Evolutionary conservation across 2,113 vertebrate genomes (phyloP).

Genomic region (Dolichotis patagonum): DNA sequence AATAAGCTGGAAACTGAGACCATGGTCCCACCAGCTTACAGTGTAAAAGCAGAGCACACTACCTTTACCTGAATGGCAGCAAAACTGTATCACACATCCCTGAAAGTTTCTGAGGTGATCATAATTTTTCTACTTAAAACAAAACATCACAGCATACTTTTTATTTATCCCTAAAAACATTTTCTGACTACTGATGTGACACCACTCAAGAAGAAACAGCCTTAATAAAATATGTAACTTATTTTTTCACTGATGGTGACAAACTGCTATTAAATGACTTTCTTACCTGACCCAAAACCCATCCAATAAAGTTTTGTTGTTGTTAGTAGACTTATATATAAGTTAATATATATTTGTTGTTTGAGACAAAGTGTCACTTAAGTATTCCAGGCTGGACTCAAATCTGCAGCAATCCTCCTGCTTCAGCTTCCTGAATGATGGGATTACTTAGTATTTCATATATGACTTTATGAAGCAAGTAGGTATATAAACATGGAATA

Average conservation of each 20-base stretch:
- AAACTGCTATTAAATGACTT: constrained; percentile 33
- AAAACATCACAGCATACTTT: neutral
- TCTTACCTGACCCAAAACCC: neutral
- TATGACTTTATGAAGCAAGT: constrained; percentile 28
- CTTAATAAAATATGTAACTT: neutral
- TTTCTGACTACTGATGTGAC: constrained; percentile 8
- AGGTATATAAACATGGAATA: neutral
- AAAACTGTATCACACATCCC: neutral
- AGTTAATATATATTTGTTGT: neutral
- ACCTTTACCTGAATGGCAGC: neutral
- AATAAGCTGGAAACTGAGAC: neutral
- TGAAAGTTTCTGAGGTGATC: neutral
- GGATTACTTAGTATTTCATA: neutral
- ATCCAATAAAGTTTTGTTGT: neutral
- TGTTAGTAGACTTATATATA: neutral
- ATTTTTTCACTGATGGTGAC: constrained; percentile 4
- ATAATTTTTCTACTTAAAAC: neutral
- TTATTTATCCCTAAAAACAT: constrained; percentile 20
- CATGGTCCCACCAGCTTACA: neutral
- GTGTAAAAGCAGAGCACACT: neutral
- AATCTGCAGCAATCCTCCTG: neutral
- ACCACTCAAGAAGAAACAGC: neutral
- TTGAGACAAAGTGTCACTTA: neutral
- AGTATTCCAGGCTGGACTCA: neutral
- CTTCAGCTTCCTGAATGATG: neutral